Evolutionary conservation across 2,888 invertebrate genomes (phyloP), one percentile per base, ranked within the genome.

Genomic region (Caenorhabditis japonica): DNA sequence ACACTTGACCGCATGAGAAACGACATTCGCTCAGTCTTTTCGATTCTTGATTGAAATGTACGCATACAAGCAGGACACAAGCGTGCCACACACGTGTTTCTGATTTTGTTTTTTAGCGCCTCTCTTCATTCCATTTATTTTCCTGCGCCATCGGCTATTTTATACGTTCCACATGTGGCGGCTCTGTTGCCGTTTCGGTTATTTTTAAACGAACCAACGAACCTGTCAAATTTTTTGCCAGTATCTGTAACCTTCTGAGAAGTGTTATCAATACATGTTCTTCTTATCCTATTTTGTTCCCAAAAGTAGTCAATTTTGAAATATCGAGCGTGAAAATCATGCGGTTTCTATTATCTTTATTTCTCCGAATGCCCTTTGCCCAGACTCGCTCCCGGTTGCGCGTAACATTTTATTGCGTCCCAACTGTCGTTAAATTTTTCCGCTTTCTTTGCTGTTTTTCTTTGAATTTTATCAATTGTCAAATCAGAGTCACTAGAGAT

Each of bases 1-100:
- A 61, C 64, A 10, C 51, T 79, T 27, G 75, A 79, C 39, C 61
- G 64, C 38, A 79, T 79, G 52, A 75, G 66, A 46, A 55, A 41
- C 21, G 75, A 79, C 49, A 75, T 79, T 47, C 75, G 71, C 15
- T 56, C 62, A 17, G 71, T 44, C 19, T 71, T 77, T 17, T 53
- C 60, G 0, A 66, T 66, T 19, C 56, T 66, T 4, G 66, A 66
- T 38, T 66, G 44, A 56, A 43, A 4, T 17, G 51, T 10, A 41
- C 33, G 25, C 15, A 43, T 23, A 43, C 46, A 44, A 56, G 39
- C 44, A 15, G 17, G 33, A 34, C 33, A 33, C 33, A 41, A 33
- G 25, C 46, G 38, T 44, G 1, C 21, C 21, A 17, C 25, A 52
- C 68, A 68, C 68, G 34, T 68, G 52, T 46, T 52, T 68, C 53